Conservation (phyloP, 2,888 invertebrate genomes). For the Heterodera filipjevi region DNA sequence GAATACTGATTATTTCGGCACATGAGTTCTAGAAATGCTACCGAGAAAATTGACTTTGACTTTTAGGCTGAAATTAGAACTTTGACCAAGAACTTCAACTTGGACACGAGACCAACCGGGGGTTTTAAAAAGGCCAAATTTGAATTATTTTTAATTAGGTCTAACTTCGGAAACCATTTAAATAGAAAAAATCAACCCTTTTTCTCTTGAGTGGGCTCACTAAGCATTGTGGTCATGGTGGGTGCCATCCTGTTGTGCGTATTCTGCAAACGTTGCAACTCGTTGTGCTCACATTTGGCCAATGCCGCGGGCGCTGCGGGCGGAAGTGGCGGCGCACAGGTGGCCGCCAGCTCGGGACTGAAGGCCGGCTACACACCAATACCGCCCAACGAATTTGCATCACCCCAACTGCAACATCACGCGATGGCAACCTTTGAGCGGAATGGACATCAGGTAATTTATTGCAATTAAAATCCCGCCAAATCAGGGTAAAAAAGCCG, state of each 20-base stretch:
- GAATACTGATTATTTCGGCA: too few relatives aligned
- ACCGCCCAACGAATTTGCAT: conserved; percentile 50
- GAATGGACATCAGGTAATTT: conserved; percentile 9
- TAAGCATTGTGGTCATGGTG: conserved; percentile 54
- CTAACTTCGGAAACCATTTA: too few relatives aligned
- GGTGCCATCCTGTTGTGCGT: conserved; percentile 56
- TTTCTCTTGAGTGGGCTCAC: conserved; percentile 46
- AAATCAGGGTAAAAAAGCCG: not conserved
- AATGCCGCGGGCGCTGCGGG: conserved; percentile 21
- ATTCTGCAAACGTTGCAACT: conserved; percentile 48
- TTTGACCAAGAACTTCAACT: too few relatives aligned
- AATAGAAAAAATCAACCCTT: not conserved
- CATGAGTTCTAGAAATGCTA: too few relatives aligned
- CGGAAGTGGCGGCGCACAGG: conserved; percentile 40
- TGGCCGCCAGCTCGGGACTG: conserved; percentile 33
- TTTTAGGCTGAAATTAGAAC: too few relatives aligned
- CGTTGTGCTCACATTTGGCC: conserved; percentile 24
- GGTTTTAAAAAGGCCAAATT: too few relatives aligned
- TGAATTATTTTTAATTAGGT: too few relatives aligned
- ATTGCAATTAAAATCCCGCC: too few relatives aligned
- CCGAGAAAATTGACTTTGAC: too few relatives aligned
- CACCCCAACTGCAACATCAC: conserved; percentile 53
- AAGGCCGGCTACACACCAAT: conserved; percentile 60
- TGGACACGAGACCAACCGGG: too few relatives aligned
- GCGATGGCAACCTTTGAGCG: conserved; percentile 22